Evolutionary conservation across 2,888 invertebrate species (phyloP), one percentile per base, ranked within the genome.

Genomic region (Herminia tarsipennalis): DNA sequence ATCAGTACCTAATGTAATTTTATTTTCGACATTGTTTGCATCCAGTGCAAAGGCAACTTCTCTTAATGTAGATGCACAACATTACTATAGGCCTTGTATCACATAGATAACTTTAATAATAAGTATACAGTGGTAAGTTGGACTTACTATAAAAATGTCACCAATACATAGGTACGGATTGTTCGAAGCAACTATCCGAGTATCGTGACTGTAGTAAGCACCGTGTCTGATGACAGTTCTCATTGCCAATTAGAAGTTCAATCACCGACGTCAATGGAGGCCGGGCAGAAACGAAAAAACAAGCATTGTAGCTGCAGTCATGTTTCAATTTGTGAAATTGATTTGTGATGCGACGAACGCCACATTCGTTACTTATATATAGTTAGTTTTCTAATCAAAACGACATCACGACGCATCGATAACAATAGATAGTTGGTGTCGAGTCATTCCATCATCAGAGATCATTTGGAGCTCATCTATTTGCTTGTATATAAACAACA

Each of bases 211-310:
- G 60, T 46, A 45, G 61, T 66, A 56, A 62, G 41, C 48, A 66
- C 65, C 80, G 77, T 76, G 70, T 70, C 76, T 69, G 77, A 78
- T 72, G 81, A 71, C 78, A 78, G 70, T 67, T 71, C 74, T 79
- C 70, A 66, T 60, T 73, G 78, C 73, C 86, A 86, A 87, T 88
- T 88, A 84, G 71, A 80, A 82, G 88, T 86, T 88, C 88, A 87
- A 73, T 88, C 83, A 86, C 85, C 85, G 75, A 59, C 73, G 64
- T 63, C 72, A 76, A 68, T 66, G 69, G 70, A 63, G 69, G 67
- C 70, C 67, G 61, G 53, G 54, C 56, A 61, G 63, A 56, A 61
- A 36, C 47, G 56, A 70, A 76, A 80, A 81, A 80, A 79, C 73
- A 66, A 67, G 47, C 63, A 59, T 69, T 72, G 64, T 66, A 60